Conservation (phyloP, 2,888 invertebrate genomes). For the Branchinecta sandiegonensis region DNA sequence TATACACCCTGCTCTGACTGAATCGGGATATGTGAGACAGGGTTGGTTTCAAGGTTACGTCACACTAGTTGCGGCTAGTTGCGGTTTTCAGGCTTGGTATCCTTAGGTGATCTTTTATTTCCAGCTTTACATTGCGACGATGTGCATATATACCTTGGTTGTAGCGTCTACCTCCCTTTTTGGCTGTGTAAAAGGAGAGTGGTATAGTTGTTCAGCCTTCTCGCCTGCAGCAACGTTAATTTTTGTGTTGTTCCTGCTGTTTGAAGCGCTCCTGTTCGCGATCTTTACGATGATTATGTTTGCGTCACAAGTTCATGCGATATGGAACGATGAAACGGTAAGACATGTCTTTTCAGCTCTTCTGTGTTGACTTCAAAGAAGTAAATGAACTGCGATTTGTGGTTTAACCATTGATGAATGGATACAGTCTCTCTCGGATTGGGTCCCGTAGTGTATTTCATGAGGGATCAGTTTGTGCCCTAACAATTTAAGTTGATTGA, state of each 20-base stretch:
- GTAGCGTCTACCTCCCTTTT: conserved; percentile 86
- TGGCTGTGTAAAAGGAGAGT: conserved; percentile 79
- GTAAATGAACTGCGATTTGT: too few relatives aligned
- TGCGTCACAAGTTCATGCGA: conserved; percentile 87
- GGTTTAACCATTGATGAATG: too few relatives aligned
- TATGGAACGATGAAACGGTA: conserved; percentile 96
- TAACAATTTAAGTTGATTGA: too few relatives aligned
- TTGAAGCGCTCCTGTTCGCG: conserved; percentile 88
- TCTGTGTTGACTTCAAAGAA: too few relatives aligned
- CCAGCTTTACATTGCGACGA: conserved; percentile 93
- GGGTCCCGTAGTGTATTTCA: too few relatives aligned
- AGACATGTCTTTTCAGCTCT: conserved; percentile 29
- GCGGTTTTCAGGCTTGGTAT: too few relatives aligned
- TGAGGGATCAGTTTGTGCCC: too few relatives aligned
- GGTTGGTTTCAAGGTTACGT: too few relatives aligned
- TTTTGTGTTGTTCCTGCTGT: conserved; percentile 72
- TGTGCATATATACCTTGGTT: conserved; percentile 84
- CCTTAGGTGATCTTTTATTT: conserved; percentile 32
- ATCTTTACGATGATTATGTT: conserved; percentile 97
- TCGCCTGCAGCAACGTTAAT: conserved; percentile 93
- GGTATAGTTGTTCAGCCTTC: conserved; percentile 83
- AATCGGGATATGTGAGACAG: too few relatives aligned
- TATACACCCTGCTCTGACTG: neutral
- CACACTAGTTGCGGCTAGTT: too few relatives aligned
- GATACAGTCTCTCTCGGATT: too few relatives aligned